Conservation (phyloP, 2,888 invertebrate species). For the Folsomia manolachei region DNA sequence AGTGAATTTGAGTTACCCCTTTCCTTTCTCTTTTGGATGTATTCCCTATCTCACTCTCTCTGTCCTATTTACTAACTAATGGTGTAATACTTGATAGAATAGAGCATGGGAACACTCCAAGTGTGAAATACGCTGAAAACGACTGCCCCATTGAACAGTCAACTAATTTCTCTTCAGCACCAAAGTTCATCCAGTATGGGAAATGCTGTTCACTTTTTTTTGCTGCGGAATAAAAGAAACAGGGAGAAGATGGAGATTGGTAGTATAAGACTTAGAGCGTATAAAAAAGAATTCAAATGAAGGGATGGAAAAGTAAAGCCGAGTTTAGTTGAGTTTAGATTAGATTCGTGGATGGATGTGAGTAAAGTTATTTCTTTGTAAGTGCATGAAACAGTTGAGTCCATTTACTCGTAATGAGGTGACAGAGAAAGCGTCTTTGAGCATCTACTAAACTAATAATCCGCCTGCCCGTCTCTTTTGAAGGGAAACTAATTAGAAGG, state of each 20-base stretch:
- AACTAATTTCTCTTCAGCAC: not conserved
- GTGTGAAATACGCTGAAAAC: slow-evolving; percentile 17
- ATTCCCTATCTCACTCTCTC: no score
- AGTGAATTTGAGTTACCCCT: not conserved
- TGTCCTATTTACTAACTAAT: not conserved
- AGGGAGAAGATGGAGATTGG: no score
- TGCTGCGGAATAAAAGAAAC: not conserved
- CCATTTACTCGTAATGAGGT: slow-evolving; percentile 30
- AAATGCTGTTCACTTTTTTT: slow-evolving; percentile 6
- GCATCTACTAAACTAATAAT: slow-evolving; percentile 31
- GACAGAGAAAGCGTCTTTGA: slow-evolving; percentile 30
- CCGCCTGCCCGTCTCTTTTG: slow-evolving; percentile 19
- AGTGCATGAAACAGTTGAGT: slow-evolving; percentile 11
- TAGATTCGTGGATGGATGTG: not conserved
- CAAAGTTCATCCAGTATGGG: not conserved
- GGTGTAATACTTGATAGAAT: slow-evolving; percentile 17
- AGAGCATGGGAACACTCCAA: slow-evolving; percentile 22
- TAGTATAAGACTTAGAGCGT: no score
- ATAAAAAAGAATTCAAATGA: no score
- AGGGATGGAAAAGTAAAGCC: slow-evolving; percentile 13
- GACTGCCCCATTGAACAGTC: not conserved
- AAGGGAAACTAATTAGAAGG: slow-evolving; percentile 32
- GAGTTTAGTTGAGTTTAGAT: slow-evolving; percentile 6
- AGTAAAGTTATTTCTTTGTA: slow-evolving; percentile 14
- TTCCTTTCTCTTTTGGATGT: no score